These are phyloP conservation scores for Aphrophora alni DNA, from an alignment of 2,888 invertebrate species.

Conservation along the genomic window DNA sequence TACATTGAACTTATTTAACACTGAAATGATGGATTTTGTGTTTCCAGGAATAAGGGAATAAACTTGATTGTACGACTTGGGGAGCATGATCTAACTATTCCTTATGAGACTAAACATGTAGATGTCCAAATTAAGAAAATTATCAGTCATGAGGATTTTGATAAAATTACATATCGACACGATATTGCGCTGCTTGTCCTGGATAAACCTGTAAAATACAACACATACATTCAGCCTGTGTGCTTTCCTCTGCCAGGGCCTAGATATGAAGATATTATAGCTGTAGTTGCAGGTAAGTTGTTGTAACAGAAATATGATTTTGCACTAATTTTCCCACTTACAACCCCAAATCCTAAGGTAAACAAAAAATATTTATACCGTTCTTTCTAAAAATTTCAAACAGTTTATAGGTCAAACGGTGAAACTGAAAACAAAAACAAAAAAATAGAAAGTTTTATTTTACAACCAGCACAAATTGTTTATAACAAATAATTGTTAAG, in stretches of 20 bases:
- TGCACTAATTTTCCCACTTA: background rate
- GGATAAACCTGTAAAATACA: conserved; percentile 70
- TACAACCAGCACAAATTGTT: no score
- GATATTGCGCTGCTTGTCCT: conserved; percentile 79
- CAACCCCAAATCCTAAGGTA: background rate
- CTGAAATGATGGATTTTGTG: no score
- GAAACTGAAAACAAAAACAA: no score
- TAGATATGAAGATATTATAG: conserved; percentile 55
- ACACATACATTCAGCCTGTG: conserved; percentile 82
- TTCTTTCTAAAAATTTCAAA: no score
- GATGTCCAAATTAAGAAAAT: conserved; percentile 74
- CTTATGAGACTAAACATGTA: conserved; percentile 71
- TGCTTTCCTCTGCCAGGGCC: conserved; percentile 76
- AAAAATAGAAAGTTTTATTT: no score
- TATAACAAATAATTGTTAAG: no score
- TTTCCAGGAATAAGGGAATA: conserved; percentile 49
- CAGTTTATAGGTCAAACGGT: no score
- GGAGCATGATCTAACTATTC: conserved; percentile 76
- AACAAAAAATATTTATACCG: background rate
- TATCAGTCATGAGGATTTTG: conserved; percentile 71
- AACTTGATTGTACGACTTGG: conserved; percentile 76
- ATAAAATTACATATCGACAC: conserved; percentile 71
- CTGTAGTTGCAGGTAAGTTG: conserved; percentile 54
- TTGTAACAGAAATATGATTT: no score
- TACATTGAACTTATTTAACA: no score